Base-by-base conservation (phyloP, 2,797 vertebrate species). In the Enteromius mattozi region DNA sequence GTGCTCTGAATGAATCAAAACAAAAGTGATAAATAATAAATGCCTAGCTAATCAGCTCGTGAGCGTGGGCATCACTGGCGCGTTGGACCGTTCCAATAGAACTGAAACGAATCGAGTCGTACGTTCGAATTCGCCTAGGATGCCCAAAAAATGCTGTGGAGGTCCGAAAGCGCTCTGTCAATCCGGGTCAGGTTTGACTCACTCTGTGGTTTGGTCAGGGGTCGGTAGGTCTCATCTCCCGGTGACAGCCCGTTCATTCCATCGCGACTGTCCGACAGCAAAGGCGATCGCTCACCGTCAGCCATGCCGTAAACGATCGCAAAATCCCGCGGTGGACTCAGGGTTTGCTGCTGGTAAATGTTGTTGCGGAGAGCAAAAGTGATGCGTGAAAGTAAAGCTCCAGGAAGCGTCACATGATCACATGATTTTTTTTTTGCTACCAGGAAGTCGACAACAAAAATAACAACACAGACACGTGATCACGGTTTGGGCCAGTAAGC, bases 261-360 rank as follows among this genome's bases (percentile, higher is more conserved):
- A 82, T 96, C 95, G 61, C 93, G 91, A 45, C 92, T 91, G 83
- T 97, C 96, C 35, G 94, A 93, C 84, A 97, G 93, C 66, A 97
- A 92, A 87, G 96, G 96, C 24, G 96, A 97, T 83, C 96, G 94
- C 90, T 97, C 97, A 86, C 94, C 96, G 91, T 97, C 96, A 87
- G 95, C 94, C 94, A 96, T 96, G 54, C 78, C 88, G 12, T 40
- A 61, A 87, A 80, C 45, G 72, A 51, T 54, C 27, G 33, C 24
- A n/a, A 19, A 33, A 27, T 80, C 19, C 14, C n/a, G 66, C 17
- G 4, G 37, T 12, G 21, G 27, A 56, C 35, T 54, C 35, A 19
- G 4, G 24, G 16, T 65, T 78, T 61, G 40, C 30, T 33, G 14
- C 4, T 35, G 51, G 35, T 45, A 40, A 83, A 74, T 59, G 24